Base-by-base conservation (phyloP, 2,888 invertebrate species). In the Sycophila texana region DNA sequence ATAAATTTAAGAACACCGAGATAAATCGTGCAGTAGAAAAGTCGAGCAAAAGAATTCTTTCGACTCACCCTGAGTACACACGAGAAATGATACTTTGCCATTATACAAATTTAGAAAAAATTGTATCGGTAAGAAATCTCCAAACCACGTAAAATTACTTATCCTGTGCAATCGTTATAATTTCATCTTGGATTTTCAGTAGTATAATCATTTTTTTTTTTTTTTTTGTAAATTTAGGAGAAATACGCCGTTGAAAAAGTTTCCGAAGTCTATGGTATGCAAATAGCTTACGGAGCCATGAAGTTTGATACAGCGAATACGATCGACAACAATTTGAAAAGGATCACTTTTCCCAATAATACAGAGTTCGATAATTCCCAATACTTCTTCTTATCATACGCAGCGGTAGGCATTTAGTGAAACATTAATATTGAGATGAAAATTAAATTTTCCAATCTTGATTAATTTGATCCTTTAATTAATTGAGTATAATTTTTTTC, bases 1-100 rank as follows among this genome's bases (percentile, higher is more conserved):
- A 67, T 67, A 67, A 67, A 47, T 67, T 53, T 26, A 26, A 67
- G 26, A 22, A 53, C 16, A 16, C 14, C 10, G 26, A 67, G 20
- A 4, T 39, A 39, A 39, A 39, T 39, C 7, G 4, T 39, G 39
- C 39, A 5, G 5, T 39, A 7, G 39, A 39, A 39, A 39, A 39
- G 4, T 39, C 39, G 12, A 18, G 20, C 20, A 57, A 57, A 18
- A n/a, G 18, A 18, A n/a, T 18, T 7, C 18, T 57, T 4, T 10
- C 57, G n/a, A 13, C 65, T n/a, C 65, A 49, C 39, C 65, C 65
- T 20, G 65, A 65, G 1, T 65, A 47, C 20, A 20, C 65, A 18
- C 47, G 47, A 13, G 30, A 65, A 47, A 49, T 49, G 12, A 1
- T 65, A 49, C 10, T 39, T 4, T 39, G 39, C 7, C 39, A 39